Evolutionary conservation across 92 coral and sea anemone genomes (phyloP), one percentile per base, ranked within the genome.

Genomic region (Micromussa lordhowensis): DNA sequence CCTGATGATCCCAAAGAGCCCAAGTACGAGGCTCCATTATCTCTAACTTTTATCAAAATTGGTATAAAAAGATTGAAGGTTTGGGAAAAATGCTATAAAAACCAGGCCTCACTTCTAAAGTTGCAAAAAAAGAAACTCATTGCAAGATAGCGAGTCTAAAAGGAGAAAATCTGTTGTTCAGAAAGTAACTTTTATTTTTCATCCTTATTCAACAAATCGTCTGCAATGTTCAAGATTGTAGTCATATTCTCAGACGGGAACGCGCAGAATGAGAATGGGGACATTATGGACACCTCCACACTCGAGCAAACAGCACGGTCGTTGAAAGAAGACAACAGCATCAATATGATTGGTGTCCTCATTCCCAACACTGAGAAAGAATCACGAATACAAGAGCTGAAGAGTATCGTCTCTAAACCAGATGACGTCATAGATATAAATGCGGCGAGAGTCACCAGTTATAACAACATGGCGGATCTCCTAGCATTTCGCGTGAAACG

Each of bases 241-340:
- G 89, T 85, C 3, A 29, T 85, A 32, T 48, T 85, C 75, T 58
- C 89, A 59, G 89, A 85, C 82, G 89, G 89, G 38, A 85, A 19
- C 13, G 19, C 82, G 8, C 72, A 58, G 61, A 26, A 75, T 76
- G 71, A 17, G 82, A n/a, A n/a, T n/a, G n/a, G n/a, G n/a, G n/a
- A n/a, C n/a, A n/a, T n/a, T n/a, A n/a, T n/a, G n/a, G n/a, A 86
- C 72, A 86, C 77, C 76, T 61, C 40, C 77, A 28, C 2, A 24
- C 89, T 86, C 44, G 48, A 64, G 7, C 26, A 86, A 54, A 78
- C 83, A 35, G 89, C 29, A 36, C 61, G 68, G 66, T 13, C 18
- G 63, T 28, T 86, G 77, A 76, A 63, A 76, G 85, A 32, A 13
- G 71, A 59, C 0, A 64, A 86, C 63, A 59, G 66, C 28, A 86